phyloP scores from a whole-genome alignment of 2,888 invertebrate genomes.

The Protodeltote pygarga region DNA sequence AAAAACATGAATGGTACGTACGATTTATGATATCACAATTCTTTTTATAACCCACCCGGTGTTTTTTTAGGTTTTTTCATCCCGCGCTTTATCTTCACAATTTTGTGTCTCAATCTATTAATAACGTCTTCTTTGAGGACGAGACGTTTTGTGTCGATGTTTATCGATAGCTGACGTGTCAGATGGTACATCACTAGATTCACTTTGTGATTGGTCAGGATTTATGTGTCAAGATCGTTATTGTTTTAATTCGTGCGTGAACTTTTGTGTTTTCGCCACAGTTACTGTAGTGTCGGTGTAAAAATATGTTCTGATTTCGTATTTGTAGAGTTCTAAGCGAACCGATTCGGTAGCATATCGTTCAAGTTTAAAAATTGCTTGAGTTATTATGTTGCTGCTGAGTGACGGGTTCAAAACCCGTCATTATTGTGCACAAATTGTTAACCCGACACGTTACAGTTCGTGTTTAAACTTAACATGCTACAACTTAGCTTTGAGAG shows the following conservation, averaged over 20 bases:
- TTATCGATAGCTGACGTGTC: conserved; percentile 66
- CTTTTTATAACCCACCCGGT: conserved; percentile 78
- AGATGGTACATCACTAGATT: conserved; percentile 60
- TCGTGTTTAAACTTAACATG: conserved; percentile 6
- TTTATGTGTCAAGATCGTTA: conserved; percentile 40
- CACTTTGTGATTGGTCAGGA: conserved; percentile 39
- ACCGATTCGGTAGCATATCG: conserved; percentile 5
- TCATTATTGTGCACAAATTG: conserved; percentile 21
- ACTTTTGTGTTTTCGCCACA: conserved; percentile 9
- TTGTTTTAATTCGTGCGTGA: conserved; percentile 32
- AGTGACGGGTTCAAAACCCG: conserved; percentile 2
- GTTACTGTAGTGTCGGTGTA: not conserved
- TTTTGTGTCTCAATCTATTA: conserved; percentile 86
- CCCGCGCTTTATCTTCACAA: conserved; percentile 74
- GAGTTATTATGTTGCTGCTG: conserved; percentile 1
- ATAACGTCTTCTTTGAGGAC: conserved; percentile 82
- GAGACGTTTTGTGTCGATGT: conserved; percentile 71
- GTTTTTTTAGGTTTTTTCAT: conserved; percentile 66
- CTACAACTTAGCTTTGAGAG: conserved; percentile 6
- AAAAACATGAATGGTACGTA: conserved; percentile 84
- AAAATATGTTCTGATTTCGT: conserved; percentile 11
- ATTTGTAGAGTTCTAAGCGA: not conserved
- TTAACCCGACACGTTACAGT: conserved; percentile 7
- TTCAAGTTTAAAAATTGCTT: conserved; percentile 1
- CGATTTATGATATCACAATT: conserved; percentile 85